Conservation (phyloP, 2,888 invertebrate species). For the Caenorhabditis imperialis region DNA sequence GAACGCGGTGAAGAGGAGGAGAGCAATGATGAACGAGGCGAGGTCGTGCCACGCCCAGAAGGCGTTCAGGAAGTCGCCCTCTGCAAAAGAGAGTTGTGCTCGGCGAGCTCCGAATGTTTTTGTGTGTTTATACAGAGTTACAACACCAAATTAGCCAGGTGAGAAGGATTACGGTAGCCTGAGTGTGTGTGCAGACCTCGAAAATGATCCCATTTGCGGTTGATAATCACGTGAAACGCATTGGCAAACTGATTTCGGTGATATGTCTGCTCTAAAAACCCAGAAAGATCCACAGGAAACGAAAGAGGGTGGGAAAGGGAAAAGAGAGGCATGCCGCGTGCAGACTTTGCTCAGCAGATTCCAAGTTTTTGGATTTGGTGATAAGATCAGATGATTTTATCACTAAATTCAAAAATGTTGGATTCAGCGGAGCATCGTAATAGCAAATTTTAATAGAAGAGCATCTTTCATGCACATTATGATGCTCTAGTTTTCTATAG, state of each 20-base stretch:
- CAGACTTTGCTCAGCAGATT: no score
- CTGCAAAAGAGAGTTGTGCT: conserved; percentile 58
- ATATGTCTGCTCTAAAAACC: conserved; percentile 47
- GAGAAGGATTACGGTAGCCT: conserved; percentile 14
- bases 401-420: no score
- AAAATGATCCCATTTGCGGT: conserved; percentile 47
- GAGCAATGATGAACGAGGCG: conserved; percentile 94
- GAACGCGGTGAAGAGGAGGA: conserved; percentile 88
- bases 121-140: no score
- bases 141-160: not conserved
- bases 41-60: conserved; percentile 98
- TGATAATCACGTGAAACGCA: conserved; percentile 38
- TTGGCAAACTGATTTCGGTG: conserved; percentile 38
- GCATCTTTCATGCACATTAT: no score
- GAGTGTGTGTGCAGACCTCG: conserved; percentile 22
- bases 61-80: conserved; percentile 68
- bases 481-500: no score
- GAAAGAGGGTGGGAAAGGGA: not conserved
- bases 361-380: no score
- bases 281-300: conserved; percentile 16
- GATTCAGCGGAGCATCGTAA: no score
- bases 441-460: no score
- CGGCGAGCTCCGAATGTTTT: no score
- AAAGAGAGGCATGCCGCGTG: no score
- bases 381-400: no score